Base-by-base conservation (phyloP, 2,888 invertebrate species). In the Torymus tubicola region DNA sequence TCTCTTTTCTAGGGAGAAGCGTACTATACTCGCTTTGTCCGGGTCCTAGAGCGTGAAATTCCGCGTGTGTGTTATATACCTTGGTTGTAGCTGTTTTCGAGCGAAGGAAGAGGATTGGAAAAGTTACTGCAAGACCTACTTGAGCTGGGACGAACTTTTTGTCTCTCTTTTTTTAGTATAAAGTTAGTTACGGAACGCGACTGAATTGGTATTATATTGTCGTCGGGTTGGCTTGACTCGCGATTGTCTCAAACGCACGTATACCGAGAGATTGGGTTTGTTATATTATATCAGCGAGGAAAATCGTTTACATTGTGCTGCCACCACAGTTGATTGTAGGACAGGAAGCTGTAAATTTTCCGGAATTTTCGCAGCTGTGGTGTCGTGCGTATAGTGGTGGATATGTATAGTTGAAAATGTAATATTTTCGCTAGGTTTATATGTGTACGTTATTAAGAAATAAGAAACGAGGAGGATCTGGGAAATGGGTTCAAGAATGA, bases 11-110 rank as follows among this genome's bases (percentile, higher is more conserved):
- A 42, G 24, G 55, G 14, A 21, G n/a, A 80, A 8, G 8, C 42
- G 31, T 4, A 65, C 52, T 31, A 11, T 13, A 24, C 18, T 13
- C 31, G 14, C 50, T 81, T 81, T 65, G 70, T 74, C 55, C 70
- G 42, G 57, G n/a, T 64, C 55, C 31, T 53, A 8, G 57, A 70
- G 78, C 61, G 71, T 78, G 21, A 74, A 71, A 69, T 74, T 78
- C 67, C 75, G 67, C 78, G 64, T 65, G 64, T 63, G 50, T 64
- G 53, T 73, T 73, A 5, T 31, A 4, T 31, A 5, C 8, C 8
- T 42, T 21, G 21, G 42, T 42, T 42, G 5, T n/a, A n/a, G 42
- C 10, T 42, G 42, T 42, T 42, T 42, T 42, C 42, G 42, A 8
- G 5, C 42, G 42, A 8, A 1, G 42, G 8, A 8, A 42, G 42